Percentiles rank a stretch among this genome's conserved stretches.
Evolutionary conservation across 2,797 vertebrate species (phyloP).

Genomic region (Sphenodon punctatus): DNA sequence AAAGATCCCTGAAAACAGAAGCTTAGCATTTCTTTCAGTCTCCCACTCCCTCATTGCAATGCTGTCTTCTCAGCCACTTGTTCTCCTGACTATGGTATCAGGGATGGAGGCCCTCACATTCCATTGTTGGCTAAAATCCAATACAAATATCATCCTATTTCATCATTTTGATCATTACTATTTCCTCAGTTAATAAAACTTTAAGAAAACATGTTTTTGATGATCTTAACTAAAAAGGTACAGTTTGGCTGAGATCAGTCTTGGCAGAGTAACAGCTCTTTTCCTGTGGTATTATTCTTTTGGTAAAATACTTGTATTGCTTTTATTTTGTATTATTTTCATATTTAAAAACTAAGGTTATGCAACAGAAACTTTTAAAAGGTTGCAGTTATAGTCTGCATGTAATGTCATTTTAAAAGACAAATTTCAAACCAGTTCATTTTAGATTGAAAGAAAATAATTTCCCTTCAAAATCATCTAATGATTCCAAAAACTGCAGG

Average conservation of each 20-base stretch:
- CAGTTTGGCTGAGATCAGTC: slow-evolving; percentile 20
- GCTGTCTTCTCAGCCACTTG: slow-evolving; percentile 22
- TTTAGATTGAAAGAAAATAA: background rate
- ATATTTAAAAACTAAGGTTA: background rate
- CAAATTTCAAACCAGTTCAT: slow-evolving; percentile 8
- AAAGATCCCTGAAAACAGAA: slow-evolving; percentile 47
- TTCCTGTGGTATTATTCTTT: background rate
- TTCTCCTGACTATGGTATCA: slow-evolving; percentile 31
- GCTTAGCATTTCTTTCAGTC: slow-evolving; percentile 26
- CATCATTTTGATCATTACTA: slow-evolving; percentile 47
- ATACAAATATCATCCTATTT: slow-evolving; percentile 51
- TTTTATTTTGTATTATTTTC: background rate
- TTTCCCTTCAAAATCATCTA: background rate
- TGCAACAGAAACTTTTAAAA: background rate
- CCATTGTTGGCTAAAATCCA: slow-evolving; percentile 49
- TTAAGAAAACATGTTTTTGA: slow-evolving; percentile 42
- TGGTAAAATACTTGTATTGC: background rate
- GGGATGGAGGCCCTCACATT: slow-evolving; percentile 27
- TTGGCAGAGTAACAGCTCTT: background rate
- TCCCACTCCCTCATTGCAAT: slow-evolving; percentile 40
- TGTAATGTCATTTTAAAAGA: background rate
- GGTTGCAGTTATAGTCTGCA: background rate
- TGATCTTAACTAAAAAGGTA: slow-evolving; percentile 32
- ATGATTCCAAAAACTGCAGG: background rate
- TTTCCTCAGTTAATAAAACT: slow-evolving; percentile 51